phyloP scores from a whole-genome alignment of 2,888 invertebrate genomes.

The Seira sanloemensis region DNA sequence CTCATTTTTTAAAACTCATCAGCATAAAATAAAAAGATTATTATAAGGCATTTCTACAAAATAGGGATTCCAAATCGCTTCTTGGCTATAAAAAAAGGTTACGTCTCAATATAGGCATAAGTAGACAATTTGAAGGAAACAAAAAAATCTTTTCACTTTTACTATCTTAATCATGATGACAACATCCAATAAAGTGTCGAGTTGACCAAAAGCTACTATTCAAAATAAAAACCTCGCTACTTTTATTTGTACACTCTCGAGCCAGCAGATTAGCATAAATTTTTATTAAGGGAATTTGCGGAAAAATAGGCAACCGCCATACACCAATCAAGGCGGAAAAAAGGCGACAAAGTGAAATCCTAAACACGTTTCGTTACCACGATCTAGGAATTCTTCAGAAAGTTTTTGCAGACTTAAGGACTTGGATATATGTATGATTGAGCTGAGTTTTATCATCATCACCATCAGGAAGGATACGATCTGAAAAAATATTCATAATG shows the following conservation, averaged over 20 bases:
- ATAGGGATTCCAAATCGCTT: neutral
- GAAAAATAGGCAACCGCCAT: neutral
- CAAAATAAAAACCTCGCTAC: neutral
- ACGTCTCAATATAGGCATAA: neutral
- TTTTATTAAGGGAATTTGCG: slow-evolving; percentile 40
- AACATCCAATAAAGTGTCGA: neutral
- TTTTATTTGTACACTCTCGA: neutral
- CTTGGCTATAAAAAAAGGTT: neutral
- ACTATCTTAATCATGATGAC: neutral
- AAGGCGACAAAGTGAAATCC: neutral
- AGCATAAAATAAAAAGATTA: neutral
- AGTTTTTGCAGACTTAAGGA: neutral
- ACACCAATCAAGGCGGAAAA: neutral
- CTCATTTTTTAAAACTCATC: slow-evolving; percentile 54
- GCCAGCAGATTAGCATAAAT: slow-evolving; percentile 48
- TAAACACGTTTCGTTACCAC: neutral
- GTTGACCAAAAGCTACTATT: neutral
- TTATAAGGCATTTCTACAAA: neutral
- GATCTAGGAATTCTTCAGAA: too few relatives aligned
- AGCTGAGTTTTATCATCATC: neutral
- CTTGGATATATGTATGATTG: neutral
- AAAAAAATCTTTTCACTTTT: neutral
- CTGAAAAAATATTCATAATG: neutral
- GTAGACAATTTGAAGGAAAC: neutral
- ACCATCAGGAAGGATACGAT: neutral